Base-by-base conservation (phyloP, 2,797 vertebrate genomes). In the Catamblyrhynchus diadema region DNA sequence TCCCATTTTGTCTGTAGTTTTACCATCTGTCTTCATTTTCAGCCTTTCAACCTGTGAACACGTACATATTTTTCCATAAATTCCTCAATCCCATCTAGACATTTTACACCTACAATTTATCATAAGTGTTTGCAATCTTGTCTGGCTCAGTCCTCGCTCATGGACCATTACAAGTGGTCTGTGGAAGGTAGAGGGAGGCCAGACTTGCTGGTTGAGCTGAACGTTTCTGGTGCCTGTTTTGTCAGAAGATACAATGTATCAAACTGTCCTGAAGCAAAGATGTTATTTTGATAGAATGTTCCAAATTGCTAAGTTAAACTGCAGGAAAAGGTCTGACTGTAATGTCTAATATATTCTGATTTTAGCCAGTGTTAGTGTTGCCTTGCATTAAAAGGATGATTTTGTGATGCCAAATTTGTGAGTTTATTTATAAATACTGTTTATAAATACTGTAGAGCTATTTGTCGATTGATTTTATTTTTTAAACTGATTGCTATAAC, bases 131-230 rank as follows among this genome's bases (percentile, higher is more conserved):
- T 51, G 18, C 33, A 24, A 0, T 65, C 54, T 69, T 59, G 9
- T 35, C 19, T 3, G 2, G 17, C 35, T 74, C 44, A 9, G 30
- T 57, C 10, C 4, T 61, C 0, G 0, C 42, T 69, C 0, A 0
- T 10, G 57, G 44, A 9, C 14, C 3, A 1, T 86, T 41, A 4
- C 8, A 5, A 27, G 39, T 42, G 62, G 44, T 77, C 35, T 78
- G 27, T 28, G 8, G 23, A 60, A 79, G 12, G 20, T 12, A 5
- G 51, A 57, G 23, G 51, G 42, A 71, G 23, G 19, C n/a, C 20
- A 6, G 32, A 14, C 24, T 42, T 45, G 54, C 21, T 64, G n/a
- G 5, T 18, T 57, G 28, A 48, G 19, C 14, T 8, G 17, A 70
- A 12, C 18, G 21, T 64, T 15, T 78, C 37, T 44, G 20, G 9